Percentiles rank a stretch among this genome's conserved stretches.
Evolutionary conservation across 2,113 vertebrate genomes (phyloP).

Genomic region (Epinephelus cyanopodus): DNA sequence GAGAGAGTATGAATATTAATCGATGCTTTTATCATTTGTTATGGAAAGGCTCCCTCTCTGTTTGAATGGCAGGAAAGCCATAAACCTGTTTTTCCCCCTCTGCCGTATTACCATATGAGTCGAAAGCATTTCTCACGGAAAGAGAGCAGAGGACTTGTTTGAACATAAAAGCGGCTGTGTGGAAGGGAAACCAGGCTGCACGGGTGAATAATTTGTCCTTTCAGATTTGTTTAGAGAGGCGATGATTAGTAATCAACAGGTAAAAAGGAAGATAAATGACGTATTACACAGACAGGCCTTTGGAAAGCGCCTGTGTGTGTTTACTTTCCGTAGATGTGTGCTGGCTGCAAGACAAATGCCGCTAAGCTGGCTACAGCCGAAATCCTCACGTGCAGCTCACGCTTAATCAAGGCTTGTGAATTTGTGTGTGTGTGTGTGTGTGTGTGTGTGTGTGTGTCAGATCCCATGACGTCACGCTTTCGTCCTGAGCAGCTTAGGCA

Average conservation of each 20-base stretch:
- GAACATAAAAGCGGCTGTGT: slow-evolving; percentile 44
- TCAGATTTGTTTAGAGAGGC: slow-evolving; percentile 44
- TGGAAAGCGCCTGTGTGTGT: slow-evolving; percentile 37
- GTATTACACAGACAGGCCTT: slow-evolving; percentile 17
- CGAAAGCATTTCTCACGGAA: slow-evolving; percentile 36
- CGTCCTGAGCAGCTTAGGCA: slow-evolving; percentile 69
- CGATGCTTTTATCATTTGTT: slow-evolving; percentile 66
- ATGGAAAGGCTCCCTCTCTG: slow-evolving; percentile 49
- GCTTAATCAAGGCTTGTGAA: slow-evolving; percentile 46
- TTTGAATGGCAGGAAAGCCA: slow-evolving; percentile 60
- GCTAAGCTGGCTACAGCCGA: slow-evolving; percentile 61
- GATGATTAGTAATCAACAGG: slow-evolving; percentile 57
- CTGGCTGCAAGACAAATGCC: slow-evolving; percentile 34
- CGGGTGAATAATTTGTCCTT: slow-evolving; percentile 30
- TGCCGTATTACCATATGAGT: slow-evolving; percentile 45
- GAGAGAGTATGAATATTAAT: slow-evolving; percentile 74
- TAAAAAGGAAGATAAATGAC: slow-evolving; percentile 34
- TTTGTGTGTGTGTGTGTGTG: slow-evolving; percentile 37
- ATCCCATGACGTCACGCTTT: slow-evolving; percentile 49
- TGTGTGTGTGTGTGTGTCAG: slow-evolving; percentile 29
- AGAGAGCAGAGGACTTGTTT: slow-evolving; percentile 46
- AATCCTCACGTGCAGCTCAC: slow-evolving; percentile 74
- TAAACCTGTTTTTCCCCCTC: slow-evolving; percentile 39
- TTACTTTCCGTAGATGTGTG: slow-evolving; percentile 37
- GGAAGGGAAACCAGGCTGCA: slow-evolving; percentile 29